Conservation (phyloP, 1,140 invertebrate species). For the Metopolophium dirhodum region DNA sequence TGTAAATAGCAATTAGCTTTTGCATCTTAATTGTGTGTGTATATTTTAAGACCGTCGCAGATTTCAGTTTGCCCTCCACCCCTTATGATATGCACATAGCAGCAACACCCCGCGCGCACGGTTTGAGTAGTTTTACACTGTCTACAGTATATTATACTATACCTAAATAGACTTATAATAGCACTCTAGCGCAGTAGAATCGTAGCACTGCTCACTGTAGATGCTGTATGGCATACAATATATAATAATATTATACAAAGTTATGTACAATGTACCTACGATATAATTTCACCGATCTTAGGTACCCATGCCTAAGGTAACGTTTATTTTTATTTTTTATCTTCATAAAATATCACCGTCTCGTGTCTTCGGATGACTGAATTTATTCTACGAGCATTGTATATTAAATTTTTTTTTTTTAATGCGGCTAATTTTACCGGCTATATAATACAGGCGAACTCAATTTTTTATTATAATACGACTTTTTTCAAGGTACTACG, state of each 20-base stretch:
- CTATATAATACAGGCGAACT: background rate
- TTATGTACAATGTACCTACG: too few relatives aligned
- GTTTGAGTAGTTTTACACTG: background rate
- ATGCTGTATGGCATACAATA: too few relatives aligned
- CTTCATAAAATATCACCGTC: too few relatives aligned
- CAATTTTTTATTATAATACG: background rate
- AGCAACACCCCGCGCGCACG: background rate
- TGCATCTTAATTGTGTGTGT: background rate
- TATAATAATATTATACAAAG: too few relatives aligned
- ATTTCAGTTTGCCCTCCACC: background rate
- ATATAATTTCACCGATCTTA: too few relatives aligned
- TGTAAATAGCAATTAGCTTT: slow-evolving; percentile 43
- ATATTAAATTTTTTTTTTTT: background rate
- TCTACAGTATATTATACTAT: too few relatives aligned
- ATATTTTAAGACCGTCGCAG: background rate
- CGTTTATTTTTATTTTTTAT: background rate
- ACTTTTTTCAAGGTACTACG: background rate
- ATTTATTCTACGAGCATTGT: background rate
- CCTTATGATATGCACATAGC: background rate
- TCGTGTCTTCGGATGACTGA: background rate
- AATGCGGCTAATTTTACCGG: background rate
- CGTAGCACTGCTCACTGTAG: too few relatives aligned
- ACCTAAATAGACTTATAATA: too few relatives aligned
- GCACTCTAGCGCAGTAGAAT: too few relatives aligned
- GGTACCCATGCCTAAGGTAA: background rate